phyloP scores from a whole-genome alignment of 2,113 vertebrate species.

The Marmota flaviventris region DNA sequence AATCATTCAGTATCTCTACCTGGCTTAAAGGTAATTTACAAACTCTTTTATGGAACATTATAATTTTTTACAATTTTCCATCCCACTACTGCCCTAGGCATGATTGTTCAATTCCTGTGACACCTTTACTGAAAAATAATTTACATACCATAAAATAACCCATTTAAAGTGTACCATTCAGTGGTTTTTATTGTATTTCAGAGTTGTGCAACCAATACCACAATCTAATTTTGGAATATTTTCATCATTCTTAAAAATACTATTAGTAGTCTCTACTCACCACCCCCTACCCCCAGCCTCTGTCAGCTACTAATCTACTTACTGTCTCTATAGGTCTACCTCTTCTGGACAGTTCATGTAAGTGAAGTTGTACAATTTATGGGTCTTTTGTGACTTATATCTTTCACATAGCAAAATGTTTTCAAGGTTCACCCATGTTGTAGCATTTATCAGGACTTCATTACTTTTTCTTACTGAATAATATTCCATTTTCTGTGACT shows the following conservation, averaged over 20 bases:
- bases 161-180: background rate
- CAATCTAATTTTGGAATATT: constrained; percentile 29
- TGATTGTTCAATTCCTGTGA: background rate
- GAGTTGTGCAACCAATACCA: background rate
- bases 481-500: background rate
- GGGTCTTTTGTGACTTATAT: constrained; percentile 11
- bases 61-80: background rate
- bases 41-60: background rate
- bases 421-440: background rate
- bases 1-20: background rate
- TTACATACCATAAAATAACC: background rate
- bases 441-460: background rate
- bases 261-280: background rate
- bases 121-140: constrained; percentile 10
- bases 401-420: background rate
- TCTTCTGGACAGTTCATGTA: constrained; percentile 11
- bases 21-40: constrained; percentile 19
- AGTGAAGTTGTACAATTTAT: background rate
- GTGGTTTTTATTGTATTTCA: constrained; percentile 20
- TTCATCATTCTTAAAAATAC: background rate
- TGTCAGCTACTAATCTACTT: background rate
- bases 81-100: background rate
- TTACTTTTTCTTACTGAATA: background rate
- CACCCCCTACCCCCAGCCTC: background rate
- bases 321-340: background rate